Conservation (phyloP, 2,113 vertebrate species). For the Nymphicus hollandicus region DNA sequence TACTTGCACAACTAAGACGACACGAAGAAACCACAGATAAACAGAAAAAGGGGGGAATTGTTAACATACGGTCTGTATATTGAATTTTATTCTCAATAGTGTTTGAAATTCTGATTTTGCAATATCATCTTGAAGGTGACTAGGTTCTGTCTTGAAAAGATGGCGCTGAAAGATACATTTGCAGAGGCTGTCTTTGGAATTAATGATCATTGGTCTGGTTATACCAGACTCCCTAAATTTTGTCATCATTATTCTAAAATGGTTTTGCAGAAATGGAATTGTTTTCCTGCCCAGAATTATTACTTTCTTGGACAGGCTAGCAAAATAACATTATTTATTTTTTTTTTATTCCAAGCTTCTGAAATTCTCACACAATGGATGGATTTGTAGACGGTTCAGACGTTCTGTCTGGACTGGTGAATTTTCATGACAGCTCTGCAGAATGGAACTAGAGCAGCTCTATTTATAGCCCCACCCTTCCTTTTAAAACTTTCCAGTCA, state of each 20-base stretch:
- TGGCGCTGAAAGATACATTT: not conserved
- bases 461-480: conserved; percentile 58
- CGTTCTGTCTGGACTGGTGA: conserved; percentile 43
- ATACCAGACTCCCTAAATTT: not conserved
- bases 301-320: conserved; percentile 15
- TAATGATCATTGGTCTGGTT: not conserved
- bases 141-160: not conserved
- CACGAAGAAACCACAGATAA: conserved; percentile 76
- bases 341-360: not conserved
- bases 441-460: conserved; percentile 14
- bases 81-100: not conserved
- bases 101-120: not conserved
- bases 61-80: conserved; percentile 76
- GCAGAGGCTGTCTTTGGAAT: not conserved
- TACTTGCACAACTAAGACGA: conserved; percentile 81
- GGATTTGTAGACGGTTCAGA: conserved; percentile 41
- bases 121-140: not conserved
- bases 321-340: not conserved
- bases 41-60: conserved; percentile 66
- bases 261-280: conserved; percentile 20
- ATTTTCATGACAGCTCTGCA: conserved; percentile 44
- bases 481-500: conserved; percentile 62
- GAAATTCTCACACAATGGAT: conserved; percentile 6
- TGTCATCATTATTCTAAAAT: not conserved
- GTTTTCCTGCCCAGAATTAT: not conserved